A percentile compares a stretch with the other conserved stretches of the same genome.
phyloP scores from a whole-genome alignment of 1,140 invertebrate species.

The Aphidius ervi region DNA sequence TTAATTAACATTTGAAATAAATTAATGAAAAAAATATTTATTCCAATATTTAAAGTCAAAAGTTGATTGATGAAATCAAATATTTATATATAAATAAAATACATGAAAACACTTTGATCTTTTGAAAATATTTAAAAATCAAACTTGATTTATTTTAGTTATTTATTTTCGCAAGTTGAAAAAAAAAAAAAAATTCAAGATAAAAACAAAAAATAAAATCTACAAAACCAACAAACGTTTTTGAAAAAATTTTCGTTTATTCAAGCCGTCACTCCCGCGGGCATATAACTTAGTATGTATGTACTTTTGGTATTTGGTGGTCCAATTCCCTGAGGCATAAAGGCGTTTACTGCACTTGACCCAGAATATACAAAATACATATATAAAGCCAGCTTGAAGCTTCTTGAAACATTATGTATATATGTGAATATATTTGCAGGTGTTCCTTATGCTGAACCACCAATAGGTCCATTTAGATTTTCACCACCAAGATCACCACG shows the following conservation, averaged over 20 bases:
- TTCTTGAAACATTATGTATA: constrained; percentile 11
- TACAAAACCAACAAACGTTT: neutral
- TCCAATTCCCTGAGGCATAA: constrained; percentile 19
- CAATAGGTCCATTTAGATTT: constrained; percentile 74
- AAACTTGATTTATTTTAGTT: too few species aligned
- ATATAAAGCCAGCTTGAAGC: constrained; percentile 6
- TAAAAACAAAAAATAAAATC: neutral
- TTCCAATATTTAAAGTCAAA: too few species aligned
- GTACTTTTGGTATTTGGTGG: constrained; percentile 13
- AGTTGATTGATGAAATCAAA: too few species aligned
- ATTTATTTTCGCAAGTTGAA: too few species aligned
- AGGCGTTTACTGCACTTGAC: constrained; percentile 22
- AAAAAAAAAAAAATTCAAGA: too few species aligned
- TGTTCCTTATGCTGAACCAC: constrained; percentile 89
- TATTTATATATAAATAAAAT: too few species aligned
- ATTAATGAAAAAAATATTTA: too few species aligned
- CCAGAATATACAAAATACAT: constrained; percentile 9
- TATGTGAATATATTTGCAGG: constrained; percentile 51
- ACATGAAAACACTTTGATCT: too few species aligned
- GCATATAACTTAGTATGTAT: constrained; percentile 8
- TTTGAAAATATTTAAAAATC: too few species aligned
- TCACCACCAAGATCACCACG: constrained; percentile 76
- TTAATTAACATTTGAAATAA: too few species aligned
- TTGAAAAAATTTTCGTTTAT: constrained; percentile 7
- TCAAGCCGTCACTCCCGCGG: neutral